Conservation (phyloP, 2,113 vertebrate species). For the Grantiella picta region DNA sequence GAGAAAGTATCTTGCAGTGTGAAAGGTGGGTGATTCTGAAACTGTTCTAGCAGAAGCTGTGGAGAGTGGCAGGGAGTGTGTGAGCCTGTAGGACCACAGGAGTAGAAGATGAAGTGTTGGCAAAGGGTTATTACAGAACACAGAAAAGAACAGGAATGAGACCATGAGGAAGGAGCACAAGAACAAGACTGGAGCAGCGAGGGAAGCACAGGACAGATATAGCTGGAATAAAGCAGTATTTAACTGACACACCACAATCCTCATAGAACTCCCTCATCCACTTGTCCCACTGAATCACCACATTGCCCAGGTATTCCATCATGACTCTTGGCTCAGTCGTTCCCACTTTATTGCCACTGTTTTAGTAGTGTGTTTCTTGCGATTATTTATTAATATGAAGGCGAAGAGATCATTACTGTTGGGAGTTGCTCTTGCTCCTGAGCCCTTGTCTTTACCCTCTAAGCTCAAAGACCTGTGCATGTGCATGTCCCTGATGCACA, state of each 20-base stretch:
- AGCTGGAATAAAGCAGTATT: not conserved
- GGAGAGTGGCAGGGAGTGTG: not conserved
- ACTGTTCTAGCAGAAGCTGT: not conserved
- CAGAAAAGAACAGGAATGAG: not conserved
- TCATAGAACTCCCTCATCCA: not conserved
- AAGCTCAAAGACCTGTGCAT: not conserved
- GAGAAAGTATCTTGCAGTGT: not conserved
- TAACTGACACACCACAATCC: not conserved
- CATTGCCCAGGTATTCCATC: not conserved
- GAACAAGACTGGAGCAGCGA: not conserved
- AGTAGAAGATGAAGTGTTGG: not conserved
- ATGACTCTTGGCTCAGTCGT: not conserved
- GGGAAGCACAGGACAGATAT: not conserved
- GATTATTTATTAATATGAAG: not conserved
- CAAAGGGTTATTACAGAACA: not conserved
- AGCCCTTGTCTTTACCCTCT: not conserved
- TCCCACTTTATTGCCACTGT: not conserved
- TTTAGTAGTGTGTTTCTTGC: not conserved
- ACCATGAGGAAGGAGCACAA: not conserved
- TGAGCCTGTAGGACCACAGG: not conserved
- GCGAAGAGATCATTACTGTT: not conserved
- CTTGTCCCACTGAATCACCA: not conserved
- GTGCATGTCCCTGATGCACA: not conserved
- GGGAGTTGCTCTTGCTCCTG: not conserved
- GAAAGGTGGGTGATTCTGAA: not conserved